Percentiles rank a stretch among this genome's conserved stretches.
Conservation (phyloP, 2,113 vertebrate species). For the Scomber colias region DNA sequence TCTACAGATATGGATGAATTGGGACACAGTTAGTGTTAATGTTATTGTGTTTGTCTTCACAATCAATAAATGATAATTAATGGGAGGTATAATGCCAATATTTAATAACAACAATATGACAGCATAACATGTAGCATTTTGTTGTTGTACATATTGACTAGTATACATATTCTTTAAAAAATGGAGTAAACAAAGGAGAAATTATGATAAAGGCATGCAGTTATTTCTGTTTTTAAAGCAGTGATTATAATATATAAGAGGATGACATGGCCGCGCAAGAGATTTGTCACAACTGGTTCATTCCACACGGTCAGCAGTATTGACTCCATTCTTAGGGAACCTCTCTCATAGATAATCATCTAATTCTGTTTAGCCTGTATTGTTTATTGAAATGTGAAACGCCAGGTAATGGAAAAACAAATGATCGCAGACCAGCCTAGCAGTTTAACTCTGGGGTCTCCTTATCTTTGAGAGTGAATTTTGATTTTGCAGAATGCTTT, state of each 20-base stretch:
- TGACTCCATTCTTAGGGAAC: neutral
- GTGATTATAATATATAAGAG: neutral
- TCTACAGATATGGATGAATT: neutral
- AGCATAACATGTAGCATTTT: neutral
- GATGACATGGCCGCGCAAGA: neutral
- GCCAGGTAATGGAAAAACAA: neutral
- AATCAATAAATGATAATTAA: neutral
- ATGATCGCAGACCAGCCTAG: neutral
- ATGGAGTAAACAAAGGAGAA: too few relatives aligned
- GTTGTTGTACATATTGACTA: neutral
- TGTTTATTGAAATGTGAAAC: conserved; percentile 10
- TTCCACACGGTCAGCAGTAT: neutral
- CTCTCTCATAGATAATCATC: neutral
- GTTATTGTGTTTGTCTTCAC: neutral
- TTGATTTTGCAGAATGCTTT: conserved; percentile 1
- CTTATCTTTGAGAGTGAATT: conserved; percentile 13
- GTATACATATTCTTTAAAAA: too few relatives aligned
- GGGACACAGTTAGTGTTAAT: neutral
- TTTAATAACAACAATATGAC: too few relatives aligned
- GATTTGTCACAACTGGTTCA: neutral
- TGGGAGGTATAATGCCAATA: neutral
- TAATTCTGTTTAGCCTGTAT: neutral
- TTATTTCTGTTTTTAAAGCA: neutral
- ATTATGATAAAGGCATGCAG: too few relatives aligned
- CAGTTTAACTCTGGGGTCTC: neutral